These are phyloP conservation scores for Coremacera marginata DNA, from an alignment of 2,888 invertebrate species.

Conservation along the genomic window DNA sequence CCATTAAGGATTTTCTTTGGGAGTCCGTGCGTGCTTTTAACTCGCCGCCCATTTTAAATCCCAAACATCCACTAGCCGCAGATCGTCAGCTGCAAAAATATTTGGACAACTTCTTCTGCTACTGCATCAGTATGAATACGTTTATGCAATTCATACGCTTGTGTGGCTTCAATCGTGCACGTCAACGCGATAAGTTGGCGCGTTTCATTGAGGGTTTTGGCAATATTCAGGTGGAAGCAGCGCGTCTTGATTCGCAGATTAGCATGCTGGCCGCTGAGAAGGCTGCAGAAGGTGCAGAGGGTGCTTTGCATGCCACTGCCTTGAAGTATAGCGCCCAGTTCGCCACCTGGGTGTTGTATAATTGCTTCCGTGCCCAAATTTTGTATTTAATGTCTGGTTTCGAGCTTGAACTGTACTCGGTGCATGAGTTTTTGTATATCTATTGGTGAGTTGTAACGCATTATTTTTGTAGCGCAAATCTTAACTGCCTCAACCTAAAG, in stretches of 20 bases:
- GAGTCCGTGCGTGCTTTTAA: conserved; percentile 91
- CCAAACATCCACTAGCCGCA: conserved; percentile 75
- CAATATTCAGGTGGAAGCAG: conserved; percentile 90
- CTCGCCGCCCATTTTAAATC: conserved; percentile 87
- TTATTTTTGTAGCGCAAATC: background rate
- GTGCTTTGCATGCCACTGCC: conserved; percentile 79
- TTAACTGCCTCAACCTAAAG: conserved; percentile 66
- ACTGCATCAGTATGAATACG: conserved; percentile 81
- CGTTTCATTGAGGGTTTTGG: conserved; percentile 87
- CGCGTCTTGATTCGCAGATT: conserved; percentile 85
- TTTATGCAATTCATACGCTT: conserved; percentile 88
- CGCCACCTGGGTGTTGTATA: conserved; percentile 92
- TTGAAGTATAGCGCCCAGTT: conserved; percentile 65
- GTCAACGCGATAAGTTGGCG: conserved; percentile 94
- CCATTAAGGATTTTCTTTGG: conserved; percentile 82
- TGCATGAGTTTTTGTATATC: conserved; percentile 96
- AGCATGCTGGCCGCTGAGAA: conserved; percentile 76
- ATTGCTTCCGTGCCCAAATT: conserved; percentile 92
- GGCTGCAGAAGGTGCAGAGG: conserved; percentile 78
- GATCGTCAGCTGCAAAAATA: conserved; percentile 79
- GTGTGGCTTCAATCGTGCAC: conserved; percentile 94
- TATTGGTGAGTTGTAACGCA: conserved; percentile 80
- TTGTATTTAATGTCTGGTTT: conserved; percentile 94
- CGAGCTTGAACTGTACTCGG: conserved; percentile 94
- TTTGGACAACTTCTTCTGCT: conserved; percentile 88